Percentiles rank a stretch among this genome's conserved stretches.
phyloP scores from a whole-genome alignment of 2,113 vertebrate species.

The Poecile atricapillus region DNA sequence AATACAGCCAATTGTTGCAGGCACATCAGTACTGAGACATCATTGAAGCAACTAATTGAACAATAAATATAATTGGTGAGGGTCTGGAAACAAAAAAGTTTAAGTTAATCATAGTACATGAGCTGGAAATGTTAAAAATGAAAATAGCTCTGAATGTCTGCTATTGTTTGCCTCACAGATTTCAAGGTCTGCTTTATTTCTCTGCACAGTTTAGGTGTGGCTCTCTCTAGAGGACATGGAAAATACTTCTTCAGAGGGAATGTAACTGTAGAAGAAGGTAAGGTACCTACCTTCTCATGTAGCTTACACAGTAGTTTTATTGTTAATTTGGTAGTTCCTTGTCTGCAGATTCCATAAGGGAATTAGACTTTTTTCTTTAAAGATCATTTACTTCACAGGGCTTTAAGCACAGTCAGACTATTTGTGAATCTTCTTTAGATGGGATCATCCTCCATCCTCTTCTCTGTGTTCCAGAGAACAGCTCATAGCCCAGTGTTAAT shows the following conservation, averaged over 20 bases:
- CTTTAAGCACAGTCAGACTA: background rate
- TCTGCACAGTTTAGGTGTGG: constrained; percentile 91
- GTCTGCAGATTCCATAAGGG: background rate
- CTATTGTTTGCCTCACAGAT: constrained; percentile 39
- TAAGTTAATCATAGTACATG: constrained; percentile 32
- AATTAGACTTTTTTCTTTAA: background rate
- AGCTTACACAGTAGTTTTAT: background rate
- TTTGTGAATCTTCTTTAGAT: background rate
- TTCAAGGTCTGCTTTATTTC: constrained; percentile 73
- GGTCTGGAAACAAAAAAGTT: constrained; percentile 49
- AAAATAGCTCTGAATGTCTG: constrained; percentile 46
- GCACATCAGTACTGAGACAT: constrained; percentile 22
- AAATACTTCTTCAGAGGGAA: constrained; percentile 97
- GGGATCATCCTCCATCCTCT: background rate
- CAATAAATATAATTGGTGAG: constrained; percentile 47
- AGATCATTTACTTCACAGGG: background rate
- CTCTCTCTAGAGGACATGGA: constrained; percentile 94
- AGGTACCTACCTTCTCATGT: background rate
- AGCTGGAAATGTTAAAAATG: constrained; percentile 48
- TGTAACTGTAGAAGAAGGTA: constrained; percentile 96
- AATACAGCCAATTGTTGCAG: constrained; percentile 6
- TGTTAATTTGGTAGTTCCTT: background rate
- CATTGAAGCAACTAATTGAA: constrained; percentile 44
- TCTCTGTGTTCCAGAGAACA: background rate
- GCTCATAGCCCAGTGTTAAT: background rate